phyloP scores from a whole-genome alignment of 2,888 invertebrate species.

The Agrilus biguttatus region DNA sequence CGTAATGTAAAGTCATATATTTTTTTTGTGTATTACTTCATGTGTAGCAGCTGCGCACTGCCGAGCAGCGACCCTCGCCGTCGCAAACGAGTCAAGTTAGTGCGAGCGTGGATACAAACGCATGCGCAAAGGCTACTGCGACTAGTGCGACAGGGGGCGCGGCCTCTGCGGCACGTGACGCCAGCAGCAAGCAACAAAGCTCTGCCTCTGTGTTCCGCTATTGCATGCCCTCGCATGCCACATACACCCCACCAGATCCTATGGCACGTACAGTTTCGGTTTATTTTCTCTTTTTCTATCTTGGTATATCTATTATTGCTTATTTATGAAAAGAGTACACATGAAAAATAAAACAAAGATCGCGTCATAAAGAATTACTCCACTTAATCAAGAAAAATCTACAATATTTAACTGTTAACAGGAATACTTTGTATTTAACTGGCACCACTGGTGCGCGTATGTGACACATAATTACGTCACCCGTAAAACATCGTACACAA shows the following conservation, averaged over 20 bases:
- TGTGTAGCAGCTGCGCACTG: constrained; percentile 32
- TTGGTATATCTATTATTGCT: too few species aligned
- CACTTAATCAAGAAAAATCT: too few species aligned
- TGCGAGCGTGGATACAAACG: constrained; percentile 14
- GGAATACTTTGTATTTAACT: too few species aligned
- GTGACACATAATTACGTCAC: too few species aligned
- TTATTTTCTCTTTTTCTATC: constrained; percentile 4
- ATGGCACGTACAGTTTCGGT: constrained; percentile 40
- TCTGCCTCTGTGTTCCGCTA: constrained; percentile 40
- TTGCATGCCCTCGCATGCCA: constrained; percentile 47
- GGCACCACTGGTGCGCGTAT: too few species aligned
- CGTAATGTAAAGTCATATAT: constrained; percentile 27
- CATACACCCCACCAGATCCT: constrained; percentile 44
- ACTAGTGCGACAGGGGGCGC: constrained; percentile 20
- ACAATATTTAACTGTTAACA: too few species aligned
- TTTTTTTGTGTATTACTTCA: constrained; percentile 28
- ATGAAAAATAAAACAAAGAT: too few species aligned
- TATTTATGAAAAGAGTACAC: neutral
- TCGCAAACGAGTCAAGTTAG: constrained; percentile 17
- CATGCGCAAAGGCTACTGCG: constrained; percentile 13
- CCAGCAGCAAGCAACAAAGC: constrained; percentile 28
- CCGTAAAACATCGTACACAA: too few species aligned
- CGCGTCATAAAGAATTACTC: too few species aligned
- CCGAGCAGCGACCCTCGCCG: constrained; percentile 29
- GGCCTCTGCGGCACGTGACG: constrained; percentile 31